Percentiles rank a stretch among this genome's conserved stretches.
These are phyloP conservation scores for Brienomyrus brachyistius DNA, from an alignment of 2,113 vertebrate genomes.

Conservation along the genomic window DNA sequence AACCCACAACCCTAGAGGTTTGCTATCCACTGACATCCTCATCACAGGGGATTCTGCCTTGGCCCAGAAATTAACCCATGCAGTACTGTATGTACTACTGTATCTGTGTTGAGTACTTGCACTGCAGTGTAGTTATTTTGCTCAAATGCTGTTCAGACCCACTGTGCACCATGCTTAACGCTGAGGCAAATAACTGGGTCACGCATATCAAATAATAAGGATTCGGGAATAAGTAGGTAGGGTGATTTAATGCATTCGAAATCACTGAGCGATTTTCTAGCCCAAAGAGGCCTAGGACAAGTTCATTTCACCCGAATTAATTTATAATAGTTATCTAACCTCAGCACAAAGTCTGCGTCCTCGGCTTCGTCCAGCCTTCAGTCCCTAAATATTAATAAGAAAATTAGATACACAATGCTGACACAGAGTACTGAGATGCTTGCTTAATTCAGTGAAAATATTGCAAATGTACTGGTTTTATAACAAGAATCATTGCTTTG, in stretches of 20 bases:
- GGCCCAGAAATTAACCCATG: not conserved
- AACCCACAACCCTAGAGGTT: not conserved
- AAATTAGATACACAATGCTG: conserved; percentile 43
- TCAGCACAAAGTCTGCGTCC: conserved; percentile 60
- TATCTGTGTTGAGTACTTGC: conserved; percentile 63
- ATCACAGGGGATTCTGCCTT: not conserved
- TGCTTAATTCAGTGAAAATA: not conserved
- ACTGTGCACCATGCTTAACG: conserved; percentile 73
- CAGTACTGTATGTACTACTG: not conserved
- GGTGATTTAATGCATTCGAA: conserved; percentile 81
- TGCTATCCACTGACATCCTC: not conserved
- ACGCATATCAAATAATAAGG: conserved; percentile 76
- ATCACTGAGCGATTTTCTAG: conserved; percentile 48
- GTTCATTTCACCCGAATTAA: conserved; percentile 60
- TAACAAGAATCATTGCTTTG: not conserved
- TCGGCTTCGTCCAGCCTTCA: conserved; percentile 53
- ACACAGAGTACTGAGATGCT: not conserved
- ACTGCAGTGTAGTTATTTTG: conserved; percentile 64
- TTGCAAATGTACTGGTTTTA: not conserved
- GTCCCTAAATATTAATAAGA: conserved; percentile 61
- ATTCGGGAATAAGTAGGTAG: conserved; percentile 78
- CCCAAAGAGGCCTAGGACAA: conserved; percentile 63
- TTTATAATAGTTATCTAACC: conserved; percentile 64
- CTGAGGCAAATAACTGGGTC: conserved; percentile 75
- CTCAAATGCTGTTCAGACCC: conserved; percentile 65